Conservation (phyloP, 2,113 vertebrate species). For the Plectropomus leopardus region DNA sequence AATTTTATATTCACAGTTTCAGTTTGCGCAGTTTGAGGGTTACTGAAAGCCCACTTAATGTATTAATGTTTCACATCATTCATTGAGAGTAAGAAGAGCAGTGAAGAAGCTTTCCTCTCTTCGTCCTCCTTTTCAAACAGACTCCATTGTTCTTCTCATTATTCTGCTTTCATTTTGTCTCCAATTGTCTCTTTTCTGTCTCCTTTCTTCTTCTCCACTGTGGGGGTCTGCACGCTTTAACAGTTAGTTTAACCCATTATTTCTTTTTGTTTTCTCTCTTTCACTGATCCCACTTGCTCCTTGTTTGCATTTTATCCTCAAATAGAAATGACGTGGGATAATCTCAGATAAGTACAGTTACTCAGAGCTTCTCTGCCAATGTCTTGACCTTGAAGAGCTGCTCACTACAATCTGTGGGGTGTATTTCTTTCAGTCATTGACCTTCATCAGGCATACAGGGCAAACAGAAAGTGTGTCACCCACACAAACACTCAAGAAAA, state of each 20-base stretch:
- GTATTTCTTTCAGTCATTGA: neutral
- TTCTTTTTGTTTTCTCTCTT: neutral
- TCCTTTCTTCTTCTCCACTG: slow-evolving; percentile 7
- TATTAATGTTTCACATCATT: neutral
- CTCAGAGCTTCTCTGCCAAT: neutral
- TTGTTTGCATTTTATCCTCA: slow-evolving; percentile 35
- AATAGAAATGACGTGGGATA: slow-evolving; percentile 55
- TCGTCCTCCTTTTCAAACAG: neutral
- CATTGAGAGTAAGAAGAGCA: neutral
- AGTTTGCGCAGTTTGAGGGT: no score
- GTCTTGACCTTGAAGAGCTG: neutral
- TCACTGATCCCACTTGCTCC: neutral
- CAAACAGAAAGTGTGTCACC: no score
- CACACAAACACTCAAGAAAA: no score
- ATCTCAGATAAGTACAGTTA: slow-evolving; percentile 53
- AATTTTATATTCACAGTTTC: no score
- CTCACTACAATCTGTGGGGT: neutral
- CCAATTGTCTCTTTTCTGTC: neutral
- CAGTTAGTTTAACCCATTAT: slow-evolving; percentile 31
- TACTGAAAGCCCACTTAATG: no score
- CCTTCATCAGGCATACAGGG: neutral
- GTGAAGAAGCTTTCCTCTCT: neutral
- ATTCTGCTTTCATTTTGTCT: neutral
- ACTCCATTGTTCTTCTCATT: neutral
- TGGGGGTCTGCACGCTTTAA: slow-evolving; percentile 28